Percentiles rank a stretch among this genome's conserved stretches.
Conservation (phyloP, 2,797 vertebrate species). For the Amniataba percoides region DNA sequence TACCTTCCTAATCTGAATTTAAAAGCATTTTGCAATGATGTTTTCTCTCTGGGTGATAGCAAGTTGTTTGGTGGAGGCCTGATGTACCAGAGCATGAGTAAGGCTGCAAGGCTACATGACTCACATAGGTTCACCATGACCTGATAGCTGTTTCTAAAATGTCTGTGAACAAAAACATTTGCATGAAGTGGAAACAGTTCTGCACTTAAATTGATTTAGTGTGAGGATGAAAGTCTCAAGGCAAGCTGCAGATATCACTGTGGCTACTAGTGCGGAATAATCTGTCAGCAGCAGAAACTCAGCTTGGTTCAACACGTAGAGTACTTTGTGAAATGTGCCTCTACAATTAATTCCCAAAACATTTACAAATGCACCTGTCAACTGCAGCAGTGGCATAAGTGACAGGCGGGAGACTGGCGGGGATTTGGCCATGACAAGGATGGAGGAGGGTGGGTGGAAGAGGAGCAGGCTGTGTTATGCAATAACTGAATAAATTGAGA, state of each 20-base stretch:
- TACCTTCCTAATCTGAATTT: too few species aligned
- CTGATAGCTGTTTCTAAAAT: slow-evolving; percentile 10
- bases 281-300: slow-evolving; percentile 55
- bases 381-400: slow-evolving; percentile 27
- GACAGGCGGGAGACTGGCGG: slow-evolving; percentile 50
- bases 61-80: background rate
- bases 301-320: slow-evolving; percentile 57
- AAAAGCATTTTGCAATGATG: too few species aligned
- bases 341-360: slow-evolving; percentile 60
- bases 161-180: slow-evolving; percentile 21
- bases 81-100: background rate
- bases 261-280: slow-evolving; percentile 55
- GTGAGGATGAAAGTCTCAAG: slow-evolving; percentile 30
- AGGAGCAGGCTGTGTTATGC: slow-evolving; percentile 45
- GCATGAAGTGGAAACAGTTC: slow-evolving; percentile 36
- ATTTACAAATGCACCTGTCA: slow-evolving; percentile 57
- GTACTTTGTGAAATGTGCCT: slow-evolving; percentile 40
- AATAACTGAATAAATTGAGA: slow-evolving; percentile 73
- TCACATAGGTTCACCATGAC: slow-evolving; percentile 12
- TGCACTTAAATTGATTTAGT: slow-evolving; percentile 47
- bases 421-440: slow-evolving; percentile 30
- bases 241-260: slow-evolving; percentile 34
- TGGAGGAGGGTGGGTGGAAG: slow-evolving; percentile 24
- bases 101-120: background rate
- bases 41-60: too few species aligned